Conservation (phyloP, 2,888 invertebrate species). For the Harpalus rubripes region DNA sequence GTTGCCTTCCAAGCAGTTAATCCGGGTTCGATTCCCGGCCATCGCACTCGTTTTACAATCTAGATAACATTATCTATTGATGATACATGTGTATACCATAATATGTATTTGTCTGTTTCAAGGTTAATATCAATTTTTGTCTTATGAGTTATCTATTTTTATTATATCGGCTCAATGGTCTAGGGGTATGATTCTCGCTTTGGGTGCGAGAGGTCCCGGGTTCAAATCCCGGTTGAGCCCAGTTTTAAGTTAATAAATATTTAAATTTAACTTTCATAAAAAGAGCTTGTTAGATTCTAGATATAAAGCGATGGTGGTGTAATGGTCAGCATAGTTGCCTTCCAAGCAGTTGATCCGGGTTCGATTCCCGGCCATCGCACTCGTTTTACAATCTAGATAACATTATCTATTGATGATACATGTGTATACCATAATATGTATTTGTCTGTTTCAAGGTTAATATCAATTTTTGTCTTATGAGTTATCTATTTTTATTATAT, state of each 20-base stretch:
- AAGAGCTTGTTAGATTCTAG: no score
- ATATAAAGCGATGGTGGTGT: constrained; percentile 43
- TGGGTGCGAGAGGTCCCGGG: constrained; percentile 79
- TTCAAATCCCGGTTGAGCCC: constrained; percentile 78
- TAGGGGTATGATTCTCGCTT: constrained; percentile 79
- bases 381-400: constrained; percentile 15
- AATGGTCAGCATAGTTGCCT: constrained; percentile 69
- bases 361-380: constrained; percentile 78
- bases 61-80: constrained; percentile 10
- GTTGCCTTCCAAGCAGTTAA: constrained; percentile 77
- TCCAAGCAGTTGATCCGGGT: constrained; percentile 78
- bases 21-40: constrained; percentile 78
- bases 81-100: no score
- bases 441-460: no score
- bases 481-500: no score
- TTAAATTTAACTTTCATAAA: not conserved
- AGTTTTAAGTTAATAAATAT: constrained; percentile 67
- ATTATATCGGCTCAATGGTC: constrained; percentile 76
- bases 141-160: no score
- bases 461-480: no score
- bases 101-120: no score
- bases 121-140: no score
- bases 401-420: no score
- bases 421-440: no score
- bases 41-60: constrained; percentile 73